Base-by-base conservation (phyloP, 1,140 invertebrate genomes). In the Cotesia glomerata region DNA sequence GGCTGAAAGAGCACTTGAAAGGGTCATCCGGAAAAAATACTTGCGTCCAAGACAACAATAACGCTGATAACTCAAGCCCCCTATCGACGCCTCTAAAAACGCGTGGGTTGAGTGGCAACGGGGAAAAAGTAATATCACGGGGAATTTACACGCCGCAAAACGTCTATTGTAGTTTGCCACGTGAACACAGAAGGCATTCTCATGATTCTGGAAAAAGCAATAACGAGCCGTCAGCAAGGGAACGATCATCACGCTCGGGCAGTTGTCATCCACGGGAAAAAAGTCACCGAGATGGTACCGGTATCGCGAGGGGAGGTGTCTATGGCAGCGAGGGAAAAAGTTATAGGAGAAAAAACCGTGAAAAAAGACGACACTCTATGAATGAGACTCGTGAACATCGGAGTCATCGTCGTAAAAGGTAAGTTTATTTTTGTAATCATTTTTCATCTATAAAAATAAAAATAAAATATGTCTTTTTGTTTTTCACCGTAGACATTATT, bases 251-350 rank as follows among this genome's bases (percentile, higher is more conserved):
- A 78, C 67, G 77, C 73, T 80, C 76, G 9, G 76, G 71, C 39
- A 75, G 76, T 68, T 68, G 66, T 68, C 52, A 54, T 68, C 5
- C 35, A 13, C 76, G 76, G 39, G 82, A 84, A 70, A 81, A 81
- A 78, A 32, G 68, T 62, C 74, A 66, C 63, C 59, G 69, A 45
- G 80, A 82, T 72, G 72, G 75, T 54, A 76, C 76, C 1, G 73
- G 58, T 4, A 78, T 82, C 66, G 79, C 77, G 64, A 78, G 84
- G 39, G 82, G 81, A 14, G 82, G 79, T 9, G 72, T 81, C 58
- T 84, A 85, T 69, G 78, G 81, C 3, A 85, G 82, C 73, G 84
- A 85, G 51, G 81, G 82, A 5, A 84, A 84, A 73, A 79, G 77
- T 14, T 71, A 75, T 52, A 80, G 77, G 71, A 80, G 80, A 69